Evolutionary conservation across 2,888 invertebrate genomes (phyloP), one percentile per base, ranked within the genome.

Genomic region (Coecobrya sp.): DNA sequence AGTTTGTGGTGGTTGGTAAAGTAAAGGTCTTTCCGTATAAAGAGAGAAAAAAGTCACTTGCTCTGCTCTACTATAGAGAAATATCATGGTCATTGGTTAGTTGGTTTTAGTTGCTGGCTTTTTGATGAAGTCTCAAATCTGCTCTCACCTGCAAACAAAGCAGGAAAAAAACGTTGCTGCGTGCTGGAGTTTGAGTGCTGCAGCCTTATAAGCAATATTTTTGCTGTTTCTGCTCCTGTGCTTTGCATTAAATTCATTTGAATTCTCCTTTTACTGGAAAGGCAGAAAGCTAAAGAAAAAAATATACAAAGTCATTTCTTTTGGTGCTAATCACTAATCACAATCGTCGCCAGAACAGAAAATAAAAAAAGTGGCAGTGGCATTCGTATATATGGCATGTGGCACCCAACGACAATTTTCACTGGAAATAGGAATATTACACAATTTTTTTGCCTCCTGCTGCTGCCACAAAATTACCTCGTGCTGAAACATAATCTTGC

Each of bases 1-100:
- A 81, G 55, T 45, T n/a, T 84, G 55, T 81, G 55, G 11, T 49
- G 45, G 49, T 49, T 16, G 7, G 84, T 62, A 36, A 68, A 45
- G 73, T 30, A 45, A 86, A 86, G 68, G 52, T 42, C 16, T 42
- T 84, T 36, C 55, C 27, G 49, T 79, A 79, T 79, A 79, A n/a
- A 49, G 52, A 30, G 52, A 19, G 16, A 59, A 62, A 59, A 82
- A 59, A 82, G 82, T 59, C 59, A 36, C 82, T 65, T 65, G 65
- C 84, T 89, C 68, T 87, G 82, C 82, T 68, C 76, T 81, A 65
- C 68, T 91, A 52, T 76, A 86, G 86, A 90, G 85, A 86, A 91
- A 87, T 91, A 81, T 52, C 81, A 82, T 91, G 91, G 91, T 87
- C 91, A 91, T 91, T 91, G 91, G 91, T 91, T 91, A 86, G 87